phyloP scores from a whole-genome alignment of 1,140 invertebrate genomes.

The Cotesia glomerata region DNA sequence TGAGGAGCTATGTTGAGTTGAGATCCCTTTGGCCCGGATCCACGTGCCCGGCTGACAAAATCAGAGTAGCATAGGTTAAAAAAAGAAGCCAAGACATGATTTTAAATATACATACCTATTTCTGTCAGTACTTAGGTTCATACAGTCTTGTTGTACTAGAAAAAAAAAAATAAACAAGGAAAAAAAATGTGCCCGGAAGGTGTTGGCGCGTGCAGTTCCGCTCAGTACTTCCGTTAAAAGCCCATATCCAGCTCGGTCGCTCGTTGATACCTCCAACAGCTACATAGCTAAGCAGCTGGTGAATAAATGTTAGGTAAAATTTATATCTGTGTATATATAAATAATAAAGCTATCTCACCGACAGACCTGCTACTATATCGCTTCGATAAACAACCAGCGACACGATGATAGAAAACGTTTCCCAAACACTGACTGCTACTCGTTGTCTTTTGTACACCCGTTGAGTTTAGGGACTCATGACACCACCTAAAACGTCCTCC shows the following conservation, averaged over 20 bases:
- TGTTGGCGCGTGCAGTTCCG: constrained; percentile 53
- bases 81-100: not conserved
- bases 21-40: constrained; percentile 27
- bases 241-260: not conserved
- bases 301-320: constrained; percentile 14
- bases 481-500: not conserved
- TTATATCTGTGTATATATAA: not conserved
- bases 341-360: not conserved
- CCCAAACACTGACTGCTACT: too few species aligned
- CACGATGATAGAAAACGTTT: constrained; percentile 3
- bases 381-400: constrained; percentile 42
- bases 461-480: not conserved
- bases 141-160: not conserved
- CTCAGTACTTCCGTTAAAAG: constrained; percentile 47
- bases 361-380: constrained; percentile 25
- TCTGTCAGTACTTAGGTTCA: not conserved
- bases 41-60: constrained; percentile 6
- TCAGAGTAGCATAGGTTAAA: not conserved
- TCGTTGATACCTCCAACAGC: too few species aligned
- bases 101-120: not conserved
- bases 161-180: constrained; percentile 26
- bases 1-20: constrained; percentile 30
- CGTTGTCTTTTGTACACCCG: too few species aligned
- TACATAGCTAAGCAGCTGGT: too few species aligned
- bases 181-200: constrained; percentile 36